Percentiles rank a stretch among this genome's conserved stretches.
These are phyloP conservation scores for Zoroaster sp. DNA, from an alignment of 53 echinoderm and acorn worm species.

Conservation along the genomic window DNA sequence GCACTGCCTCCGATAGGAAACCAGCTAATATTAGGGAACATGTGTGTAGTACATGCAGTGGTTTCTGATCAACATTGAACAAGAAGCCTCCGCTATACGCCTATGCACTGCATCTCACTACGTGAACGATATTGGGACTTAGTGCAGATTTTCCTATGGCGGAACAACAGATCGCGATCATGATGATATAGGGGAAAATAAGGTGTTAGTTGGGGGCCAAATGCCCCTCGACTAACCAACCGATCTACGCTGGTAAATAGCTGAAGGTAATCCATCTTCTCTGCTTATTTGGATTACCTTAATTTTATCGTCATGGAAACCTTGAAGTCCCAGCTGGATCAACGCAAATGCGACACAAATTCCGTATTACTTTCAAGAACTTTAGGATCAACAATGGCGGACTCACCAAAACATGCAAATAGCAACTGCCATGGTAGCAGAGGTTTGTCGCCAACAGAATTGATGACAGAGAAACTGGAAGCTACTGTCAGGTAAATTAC, in stretches of 20 bases:
- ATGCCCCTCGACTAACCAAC: slow-evolving; percentile 55
- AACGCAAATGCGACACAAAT: slow-evolving; percentile 1
- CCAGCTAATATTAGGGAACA: slow-evolving; percentile 43
- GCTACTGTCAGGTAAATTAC: slow-evolving; percentile 29
- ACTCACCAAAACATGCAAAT: not conserved
- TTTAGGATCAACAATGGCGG: slow-evolving; percentile 45
- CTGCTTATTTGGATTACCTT: not conserved
- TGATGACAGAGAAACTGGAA: slow-evolving; percentile 52
- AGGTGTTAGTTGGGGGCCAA: slow-evolving; percentile 55
- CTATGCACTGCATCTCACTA: not conserved
- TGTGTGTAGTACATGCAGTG: not conserved
- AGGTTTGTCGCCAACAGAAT: slow-evolving; percentile 25
- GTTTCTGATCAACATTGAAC: not conserved
- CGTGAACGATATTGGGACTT: not conserved
- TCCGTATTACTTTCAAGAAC: not conserved
- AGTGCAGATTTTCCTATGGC: not conserved
- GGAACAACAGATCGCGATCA: not conserved
- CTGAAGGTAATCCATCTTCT: not conserved
- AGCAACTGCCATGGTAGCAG: not conserved
- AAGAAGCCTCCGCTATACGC: not conserved
- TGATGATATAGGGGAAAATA: not conserved
- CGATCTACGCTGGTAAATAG: slow-evolving; percentile 5
- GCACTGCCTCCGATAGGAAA: not conserved
- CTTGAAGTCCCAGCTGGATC: not conserved
- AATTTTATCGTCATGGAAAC: slow-evolving; percentile 2